phyloP scores from a whole-genome alignment of 2,888 invertebrate species.

The Diplazon laetatorius region DNA sequence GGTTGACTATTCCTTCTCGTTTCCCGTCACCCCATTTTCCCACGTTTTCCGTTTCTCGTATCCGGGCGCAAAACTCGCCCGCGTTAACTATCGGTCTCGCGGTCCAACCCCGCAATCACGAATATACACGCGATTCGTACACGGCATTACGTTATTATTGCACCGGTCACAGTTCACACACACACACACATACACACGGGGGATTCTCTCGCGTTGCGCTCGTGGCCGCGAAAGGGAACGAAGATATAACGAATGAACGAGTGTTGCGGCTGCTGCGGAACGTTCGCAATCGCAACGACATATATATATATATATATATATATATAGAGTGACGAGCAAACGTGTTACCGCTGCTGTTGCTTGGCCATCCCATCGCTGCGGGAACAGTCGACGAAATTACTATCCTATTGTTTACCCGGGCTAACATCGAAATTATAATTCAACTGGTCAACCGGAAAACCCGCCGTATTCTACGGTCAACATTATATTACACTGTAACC shows the following conservation, averaged over 20 bases:
- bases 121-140: slow-evolving; percentile 6
- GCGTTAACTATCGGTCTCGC: slow-evolving; percentile 30
- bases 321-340: too few species aligned
- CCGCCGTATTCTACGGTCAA: slow-evolving; percentile 27
- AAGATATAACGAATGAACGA: slow-evolving; percentile 43
- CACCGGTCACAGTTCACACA: background rate
- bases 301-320: too few species aligned
- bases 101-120: slow-evolving; percentile 29
- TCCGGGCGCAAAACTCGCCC: slow-evolving; percentile 34
- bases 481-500: too few species aligned
- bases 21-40: too few species aligned
- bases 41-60: too few species aligned
- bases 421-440: slow-evolving; percentile 63
- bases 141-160: slow-evolving; percentile 4
- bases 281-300: slow-evolving; percentile 39
- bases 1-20: slow-evolving; percentile 30
- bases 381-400: slow-evolving; percentile 61
- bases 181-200: too few species aligned
- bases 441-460: slow-evolving; percentile 40
- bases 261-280: slow-evolving; percentile 18
- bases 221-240: background rate
- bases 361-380: slow-evolving; percentile 42
- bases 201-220: too few species aligned
- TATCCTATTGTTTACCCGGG: slow-evolving; percentile 55
- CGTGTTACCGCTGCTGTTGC: slow-evolving; percentile 18